phyloP scores from a whole-genome alignment of 2,888 invertebrate species.

The Drosophila macrospina region DNA sequence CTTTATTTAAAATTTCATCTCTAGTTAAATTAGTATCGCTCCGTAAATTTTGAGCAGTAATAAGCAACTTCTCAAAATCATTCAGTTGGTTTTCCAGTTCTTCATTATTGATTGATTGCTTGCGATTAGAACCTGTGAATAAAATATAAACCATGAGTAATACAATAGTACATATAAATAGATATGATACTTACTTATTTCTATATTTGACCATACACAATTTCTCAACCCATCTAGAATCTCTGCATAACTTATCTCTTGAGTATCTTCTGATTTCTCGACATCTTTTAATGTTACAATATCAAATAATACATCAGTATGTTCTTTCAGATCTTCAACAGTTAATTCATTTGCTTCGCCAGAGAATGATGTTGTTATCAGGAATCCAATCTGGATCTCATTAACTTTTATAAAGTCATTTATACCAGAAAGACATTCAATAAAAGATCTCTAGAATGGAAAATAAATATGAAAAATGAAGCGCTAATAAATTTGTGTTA shows the following conservation, averaged over 20 bases:
- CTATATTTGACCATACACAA: slow-evolving; percentile 56
- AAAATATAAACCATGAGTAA: not conserved
- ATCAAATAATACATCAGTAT: slow-evolving; percentile 55
- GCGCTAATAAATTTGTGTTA: too few species aligned
- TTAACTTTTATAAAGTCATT: slow-evolving; percentile 49
- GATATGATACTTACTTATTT: slow-evolving; percentile 37
- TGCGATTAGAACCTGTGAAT: slow-evolving; percentile 25
- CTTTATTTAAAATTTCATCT: slow-evolving; percentile 66
- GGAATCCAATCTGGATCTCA: slow-evolving; percentile 63
- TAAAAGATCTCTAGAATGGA: slow-evolving; percentile 53
- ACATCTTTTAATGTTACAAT: slow-evolving; percentile 52
- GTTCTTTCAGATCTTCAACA: slow-evolving; percentile 53
- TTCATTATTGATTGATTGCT: slow-evolving; percentile 40
- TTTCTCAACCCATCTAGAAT: slow-evolving; percentile 54
- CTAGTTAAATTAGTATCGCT: slow-evolving; percentile 53
- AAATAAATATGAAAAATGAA: not conserved
- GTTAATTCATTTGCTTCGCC: slow-evolving; percentile 49
- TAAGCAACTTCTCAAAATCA: slow-evolving; percentile 67
- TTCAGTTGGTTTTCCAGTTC: slow-evolving; percentile 63
- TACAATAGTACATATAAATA: not conserved
- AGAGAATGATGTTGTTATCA: slow-evolving; percentile 46
- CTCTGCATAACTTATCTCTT: slow-evolving; percentile 42
- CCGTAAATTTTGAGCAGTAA: slow-evolving; percentile 66
- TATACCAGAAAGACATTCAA: slow-evolving; percentile 46
- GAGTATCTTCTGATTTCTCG: slow-evolving; percentile 25